These are phyloP conservation scores for Leucophenga varia DNA, from an alignment of 1,140 invertebrate genomes.

Conservation along the genomic window DNA sequence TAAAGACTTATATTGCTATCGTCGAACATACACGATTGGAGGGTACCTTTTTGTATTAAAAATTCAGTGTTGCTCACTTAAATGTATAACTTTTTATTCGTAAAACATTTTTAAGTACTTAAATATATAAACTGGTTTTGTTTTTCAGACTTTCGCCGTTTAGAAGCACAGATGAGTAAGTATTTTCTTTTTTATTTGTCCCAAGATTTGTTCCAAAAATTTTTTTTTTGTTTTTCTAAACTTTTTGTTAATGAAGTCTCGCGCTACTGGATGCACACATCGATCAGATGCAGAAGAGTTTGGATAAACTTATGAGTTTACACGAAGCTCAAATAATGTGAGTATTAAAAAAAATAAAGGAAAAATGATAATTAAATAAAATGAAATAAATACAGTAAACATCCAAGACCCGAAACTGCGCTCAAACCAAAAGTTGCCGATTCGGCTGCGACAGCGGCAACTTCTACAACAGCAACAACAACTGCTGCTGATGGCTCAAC, in stretches of 20 bases:
- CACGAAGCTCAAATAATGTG: slow-evolving; percentile 46
- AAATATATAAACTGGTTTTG: too few relatives aligned
- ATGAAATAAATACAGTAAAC: slow-evolving; percentile 33
- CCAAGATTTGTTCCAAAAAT: too few relatives aligned
- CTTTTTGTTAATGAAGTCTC: slow-evolving; percentile 20
- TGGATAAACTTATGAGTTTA: slow-evolving; percentile 46
- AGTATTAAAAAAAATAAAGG: too few relatives aligned
- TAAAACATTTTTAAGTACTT: too few relatives aligned
- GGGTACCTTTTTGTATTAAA: too few relatives aligned
- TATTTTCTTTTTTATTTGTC: slow-evolving; percentile 5
- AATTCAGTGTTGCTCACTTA: too few relatives aligned
- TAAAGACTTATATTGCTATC: too few relatives aligned
- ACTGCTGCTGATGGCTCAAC: slow-evolving; percentile 8
- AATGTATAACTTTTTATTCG: too few relatives aligned
- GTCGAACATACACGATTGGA: too few relatives aligned
- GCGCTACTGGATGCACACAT: slow-evolving; percentile 46
- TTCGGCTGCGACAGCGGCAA: not conserved
- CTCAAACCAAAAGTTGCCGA: slow-evolving; percentile 14
- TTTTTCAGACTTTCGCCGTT: slow-evolving; percentile 43
- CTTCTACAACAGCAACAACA: too few relatives aligned
- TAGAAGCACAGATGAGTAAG: slow-evolving; percentile 50
- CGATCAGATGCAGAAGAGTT: slow-evolving; percentile 48
- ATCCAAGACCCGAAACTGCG: not conserved
- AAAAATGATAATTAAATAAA: too few relatives aligned
- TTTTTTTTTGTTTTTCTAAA: too few relatives aligned